Evolutionary conservation across 2,113 vertebrate genomes (phyloP).

Genomic region (Sporophila hypoxantha): DNA sequence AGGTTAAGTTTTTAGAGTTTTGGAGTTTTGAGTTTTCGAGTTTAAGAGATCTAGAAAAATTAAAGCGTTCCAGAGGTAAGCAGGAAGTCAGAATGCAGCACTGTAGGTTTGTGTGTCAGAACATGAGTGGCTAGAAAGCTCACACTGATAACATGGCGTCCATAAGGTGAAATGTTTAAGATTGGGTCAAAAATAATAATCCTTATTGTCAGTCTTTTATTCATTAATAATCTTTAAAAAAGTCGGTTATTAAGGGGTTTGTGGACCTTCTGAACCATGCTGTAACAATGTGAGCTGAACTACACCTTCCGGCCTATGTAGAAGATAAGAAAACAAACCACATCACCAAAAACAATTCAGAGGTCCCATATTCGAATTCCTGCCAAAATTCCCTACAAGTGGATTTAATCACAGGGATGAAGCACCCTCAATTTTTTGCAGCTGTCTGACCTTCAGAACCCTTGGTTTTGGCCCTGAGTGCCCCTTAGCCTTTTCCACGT

Average conservation of each 20-base stretch:
- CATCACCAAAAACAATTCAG: neutral
- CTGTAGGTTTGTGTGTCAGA: neutral
- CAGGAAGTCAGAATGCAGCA: neutral
- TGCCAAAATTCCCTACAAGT: neutral
- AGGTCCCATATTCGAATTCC: neutral
- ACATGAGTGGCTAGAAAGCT: neutral
- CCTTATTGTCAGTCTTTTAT: neutral
- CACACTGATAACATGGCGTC: neutral
- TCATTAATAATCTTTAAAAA: too few species aligned
- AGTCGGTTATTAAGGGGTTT: too few species aligned
- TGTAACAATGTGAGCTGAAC: neutral
- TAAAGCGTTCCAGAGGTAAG: neutral
- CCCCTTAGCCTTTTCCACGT: accelerated
- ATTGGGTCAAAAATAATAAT: neutral
- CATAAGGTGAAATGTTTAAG: neutral
- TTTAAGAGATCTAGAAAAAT: too few species aligned
- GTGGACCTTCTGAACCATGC: neutral
- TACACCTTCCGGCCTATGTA: neutral
- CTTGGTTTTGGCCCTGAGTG: neutral
- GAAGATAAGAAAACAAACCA: neutral
- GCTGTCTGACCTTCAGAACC: neutral
- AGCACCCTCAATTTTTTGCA: neutral
- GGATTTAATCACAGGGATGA: neutral
- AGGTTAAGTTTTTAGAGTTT: too few species aligned
- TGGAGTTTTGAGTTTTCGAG: too few species aligned